These are phyloP conservation scores for Coregonus sp. DNA, from an alignment of 2,797 vertebrate species.

Conservation along the genomic window DNA sequence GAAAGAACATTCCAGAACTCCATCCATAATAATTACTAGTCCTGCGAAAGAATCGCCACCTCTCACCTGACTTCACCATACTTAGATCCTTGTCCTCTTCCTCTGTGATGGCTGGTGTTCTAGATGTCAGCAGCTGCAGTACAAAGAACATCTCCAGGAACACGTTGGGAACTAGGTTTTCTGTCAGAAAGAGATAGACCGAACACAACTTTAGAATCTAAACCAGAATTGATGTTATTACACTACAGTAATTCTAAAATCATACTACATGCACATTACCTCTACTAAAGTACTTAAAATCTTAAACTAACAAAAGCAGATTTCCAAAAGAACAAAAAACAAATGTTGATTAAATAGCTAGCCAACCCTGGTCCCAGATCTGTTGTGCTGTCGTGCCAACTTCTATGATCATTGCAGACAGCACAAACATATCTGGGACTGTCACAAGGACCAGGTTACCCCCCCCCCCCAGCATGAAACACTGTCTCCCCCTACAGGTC, in stretches of 20 bases:
- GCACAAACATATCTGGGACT: no score
- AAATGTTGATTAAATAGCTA: no score
- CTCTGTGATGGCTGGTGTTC: background rate
- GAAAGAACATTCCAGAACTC: background rate
- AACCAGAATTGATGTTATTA: no score
- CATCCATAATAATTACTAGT: background rate
- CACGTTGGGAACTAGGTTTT: conserved; percentile 92
- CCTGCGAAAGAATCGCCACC: background rate
- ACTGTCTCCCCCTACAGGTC: conserved; percentile 50
- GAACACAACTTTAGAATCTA: no score
- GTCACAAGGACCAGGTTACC: no score
- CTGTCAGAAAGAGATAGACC: conserved; percentile 66
- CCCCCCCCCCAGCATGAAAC: background rate
- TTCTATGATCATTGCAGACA: no score
- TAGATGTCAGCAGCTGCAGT: conserved; percentile 71
- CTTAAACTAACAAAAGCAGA: background rate
- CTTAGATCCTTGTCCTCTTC: conserved; percentile 36
- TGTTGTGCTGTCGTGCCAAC: no score
- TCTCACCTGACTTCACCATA: conserved; percentile 58
- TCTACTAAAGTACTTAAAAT: no score
- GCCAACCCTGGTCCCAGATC: no score
- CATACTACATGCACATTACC: no score
- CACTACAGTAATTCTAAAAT: no score
- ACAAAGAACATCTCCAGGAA: conserved; percentile 97
- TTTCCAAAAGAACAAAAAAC: background rate